Percentiles rank a stretch among this genome's conserved stretches.
Evolutionary conservation across 2,113 vertebrate species (phyloP).

Genomic region (Agelaius phoeniceus): DNA sequence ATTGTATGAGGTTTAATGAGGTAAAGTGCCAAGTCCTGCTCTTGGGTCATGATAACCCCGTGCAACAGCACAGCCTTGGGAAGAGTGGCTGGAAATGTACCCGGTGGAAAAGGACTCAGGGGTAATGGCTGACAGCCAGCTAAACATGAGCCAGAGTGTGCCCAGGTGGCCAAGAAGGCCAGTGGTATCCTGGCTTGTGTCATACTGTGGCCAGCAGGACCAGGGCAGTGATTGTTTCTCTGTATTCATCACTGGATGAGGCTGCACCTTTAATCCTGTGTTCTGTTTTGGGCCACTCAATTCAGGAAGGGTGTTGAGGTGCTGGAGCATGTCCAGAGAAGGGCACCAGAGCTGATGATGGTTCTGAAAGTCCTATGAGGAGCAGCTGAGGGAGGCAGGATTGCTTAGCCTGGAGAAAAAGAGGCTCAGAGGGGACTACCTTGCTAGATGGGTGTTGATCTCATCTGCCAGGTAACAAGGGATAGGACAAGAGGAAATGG

Average conservation of each 20-base stretch:
- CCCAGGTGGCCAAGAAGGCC: background rate
- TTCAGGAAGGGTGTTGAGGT: background rate
- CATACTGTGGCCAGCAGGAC: background rate
- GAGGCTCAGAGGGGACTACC: background rate
- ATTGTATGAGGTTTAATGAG: background rate
- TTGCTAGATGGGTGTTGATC: background rate
- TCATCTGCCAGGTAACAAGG: background rate
- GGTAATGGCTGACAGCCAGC: background rate
- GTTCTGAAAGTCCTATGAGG: background rate
- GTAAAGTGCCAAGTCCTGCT: background rate
- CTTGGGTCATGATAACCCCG: background rate
- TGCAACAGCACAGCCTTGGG: background rate
- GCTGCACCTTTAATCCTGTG: background rate
- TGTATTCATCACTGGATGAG: background rate
- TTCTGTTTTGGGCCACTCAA: background rate
- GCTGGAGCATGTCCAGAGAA: background rate
- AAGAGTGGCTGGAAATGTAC: background rate
- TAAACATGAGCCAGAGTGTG: background rate
- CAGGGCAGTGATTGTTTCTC: background rate
- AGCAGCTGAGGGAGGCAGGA: accelerated
- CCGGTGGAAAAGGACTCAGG: accelerated
- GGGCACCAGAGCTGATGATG: background rate
- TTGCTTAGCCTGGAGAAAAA: background rate
- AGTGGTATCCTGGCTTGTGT: background rate
- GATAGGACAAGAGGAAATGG: background rate